Base-by-base conservation (phyloP, 2,113 vertebrate genomes). In the Tachycineta bicolor region DNA sequence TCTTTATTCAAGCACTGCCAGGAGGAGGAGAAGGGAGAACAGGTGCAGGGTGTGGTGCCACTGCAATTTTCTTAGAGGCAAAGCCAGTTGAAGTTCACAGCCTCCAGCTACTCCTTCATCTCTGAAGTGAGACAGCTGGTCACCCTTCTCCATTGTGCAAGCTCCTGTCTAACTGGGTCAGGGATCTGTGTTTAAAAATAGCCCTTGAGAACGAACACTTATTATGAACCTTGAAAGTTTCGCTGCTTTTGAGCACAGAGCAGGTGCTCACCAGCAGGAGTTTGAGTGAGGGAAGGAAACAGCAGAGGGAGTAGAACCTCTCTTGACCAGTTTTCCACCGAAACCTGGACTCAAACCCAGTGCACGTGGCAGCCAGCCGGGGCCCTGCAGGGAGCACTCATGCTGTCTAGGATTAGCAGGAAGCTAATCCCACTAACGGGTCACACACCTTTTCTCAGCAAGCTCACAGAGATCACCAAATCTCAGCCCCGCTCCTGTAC, bases 11-110 rank as follows among this genome's bases (percentile, higher is more conserved):
- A 78, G 60, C 6, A 58, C 56, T 0, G 0, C 58, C 55, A 67
- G 33, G 28, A 80, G 22, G 23, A 85, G 47, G 3, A 71, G 50
- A 63, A 80, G 12, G 28, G 60, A 94, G 49, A 62, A 33, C 49
- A 92, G 60, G 53, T 73, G 62, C 41, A 77, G 88, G 71, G 68
- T 77, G 92, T 86, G 83, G 70, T 92, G 50, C 41, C 47, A n/a
- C 50, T n/a, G 37, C 12, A 41, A n/a, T 88, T 88, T 96, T 94
- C 87, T 75, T 58, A 43, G 20, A 34, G 50, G 16, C 25, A 83
- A 88, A 90, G 67, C 85, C 90, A 88, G 79, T 7, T 73, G 44
- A 75, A 92, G 7, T 71, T 69, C 2, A 1, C 37, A 56, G 52
- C 67, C 59, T 79, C 52, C 81, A 44, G 33, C 56, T 47, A 23